Evolutionary conservation across 2,888 invertebrate species (phyloP), one percentile per base, ranked within the genome.

Genomic region (Euphydryas editha): DNA sequence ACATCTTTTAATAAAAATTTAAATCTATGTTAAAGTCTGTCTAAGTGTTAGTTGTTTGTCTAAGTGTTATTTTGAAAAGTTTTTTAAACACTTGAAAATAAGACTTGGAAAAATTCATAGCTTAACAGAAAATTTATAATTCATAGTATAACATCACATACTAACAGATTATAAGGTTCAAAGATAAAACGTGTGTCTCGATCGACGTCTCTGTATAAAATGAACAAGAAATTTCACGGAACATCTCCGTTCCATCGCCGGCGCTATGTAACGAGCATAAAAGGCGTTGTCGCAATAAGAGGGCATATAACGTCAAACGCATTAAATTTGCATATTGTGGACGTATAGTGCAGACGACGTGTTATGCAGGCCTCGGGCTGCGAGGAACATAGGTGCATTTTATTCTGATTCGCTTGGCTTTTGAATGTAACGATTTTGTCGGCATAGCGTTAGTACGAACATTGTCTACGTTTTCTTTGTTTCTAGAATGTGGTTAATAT

Each of bases 271-370:
- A 21, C 21, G 49, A 49, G 36, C 46, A 49, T 49, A 37, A 49
- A 63, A 57, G 62, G 39, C 62, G 47, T 39, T 37, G 37, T 44
- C 62, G 39, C 57, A 47, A 57, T 39, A 63, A 57, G 49, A 57
- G 62, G 37, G 10, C 21, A 20, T 49, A 15, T 51, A 51, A 51
- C 49, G 58, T 57, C 42, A 44, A 44, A 44, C 51, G 63, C 58
- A 63, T 63, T 57, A 58, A 58, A 63, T 63, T 63, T 63, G 51
- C 63, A 63, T 63, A 58, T 47, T 58, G 49, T 49, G 30, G 49
- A 58, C 57, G 39, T 47, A 47, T 21, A 56, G 47, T 49, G 21
- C 57, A 46, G 15, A 21, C 54, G 30, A 20, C 46, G 37, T 37
- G 30, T n/a, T 44, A 24, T 20, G 0, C 18, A 18, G 18, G 54